Evolutionary conservation across 2,113 vertebrate species (phyloP), one percentile per base, ranked within the genome.

Genomic region (Pangasianodon hypophthalmus): DNA sequence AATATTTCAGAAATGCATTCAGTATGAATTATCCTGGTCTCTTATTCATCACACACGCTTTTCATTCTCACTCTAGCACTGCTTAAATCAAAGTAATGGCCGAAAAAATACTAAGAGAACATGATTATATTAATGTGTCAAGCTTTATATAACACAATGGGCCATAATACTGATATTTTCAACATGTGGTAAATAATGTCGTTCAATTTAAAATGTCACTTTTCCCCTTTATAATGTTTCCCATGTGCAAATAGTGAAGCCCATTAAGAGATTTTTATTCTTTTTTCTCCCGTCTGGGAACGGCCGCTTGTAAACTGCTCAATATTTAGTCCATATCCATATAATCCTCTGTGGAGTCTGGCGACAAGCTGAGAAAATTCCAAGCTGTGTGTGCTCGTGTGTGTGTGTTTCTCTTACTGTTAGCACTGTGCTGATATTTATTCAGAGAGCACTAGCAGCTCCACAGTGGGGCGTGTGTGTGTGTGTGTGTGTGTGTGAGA

Each of bases 261-360:
- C 58, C 56, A 26, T 77, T 60, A 56, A 29, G 29, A 81, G 19
- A 8, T 62, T 24, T 44, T 64, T 11, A 1, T 48, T 13, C 60
- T 77, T 69, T 67, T 6, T 4, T 54, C 75, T 44, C 19, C 32
- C 16, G 48, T 79, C 32, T 44, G 44, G 21, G 56, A 73, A 58
- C 19, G 46, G 84, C 56, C 62, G 73, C 71, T 18, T 89, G 58
- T 69, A 89, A 89, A 89, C 75, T 80, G 88, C 73, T 86, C 88
- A 79, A 84, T 85, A 77, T 89, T 67, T 85, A 62, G 71, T 79
- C 44, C n/a, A 90, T 62, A 62, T 77, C 77, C 86, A 32, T 52
- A 54, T 84, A 90, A 87, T 84, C 64, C 85, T 75, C 90, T 60
- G 41, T 77, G 44, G 62, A 52, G 77, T 5, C 79, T 37, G 52